Evolutionary conservation across 2,113 vertebrate genomes (phyloP).

Genomic region (Ivindomyrus marchei): DNA sequence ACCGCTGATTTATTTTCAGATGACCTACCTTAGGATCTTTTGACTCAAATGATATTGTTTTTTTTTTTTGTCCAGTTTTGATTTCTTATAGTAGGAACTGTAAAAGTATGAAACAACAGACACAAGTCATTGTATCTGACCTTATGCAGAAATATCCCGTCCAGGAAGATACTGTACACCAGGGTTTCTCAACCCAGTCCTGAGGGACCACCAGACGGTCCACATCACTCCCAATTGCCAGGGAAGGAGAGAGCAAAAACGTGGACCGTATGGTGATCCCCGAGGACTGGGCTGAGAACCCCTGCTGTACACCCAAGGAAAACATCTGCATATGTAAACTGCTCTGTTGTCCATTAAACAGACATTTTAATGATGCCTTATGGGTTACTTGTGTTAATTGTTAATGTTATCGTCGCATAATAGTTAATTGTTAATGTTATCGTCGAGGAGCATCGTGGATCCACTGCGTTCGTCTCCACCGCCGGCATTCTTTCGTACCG

Average conservation of each 20-base stretch:
- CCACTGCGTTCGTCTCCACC: neutral
- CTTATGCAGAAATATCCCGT: neutral
- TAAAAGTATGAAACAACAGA: neutral
- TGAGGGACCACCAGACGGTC: too few species aligned
- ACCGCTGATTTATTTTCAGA: neutral
- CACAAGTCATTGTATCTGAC: neutral
- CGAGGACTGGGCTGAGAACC: too few species aligned
- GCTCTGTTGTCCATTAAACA: neutral
- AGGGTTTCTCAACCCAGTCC: too few species aligned
- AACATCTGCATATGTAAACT: neutral
- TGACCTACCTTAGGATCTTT: neutral
- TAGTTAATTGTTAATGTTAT: neutral
- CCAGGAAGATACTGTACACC: neutral
- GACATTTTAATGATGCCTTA: neutral
- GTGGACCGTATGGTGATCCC: too few species aligned
- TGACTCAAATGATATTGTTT: neutral
- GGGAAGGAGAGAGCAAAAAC: too few species aligned
- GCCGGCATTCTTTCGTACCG: neutral
- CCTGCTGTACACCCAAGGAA: neutral
- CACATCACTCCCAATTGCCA: too few species aligned
- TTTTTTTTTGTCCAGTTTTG: neutral
- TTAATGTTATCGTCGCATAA: neutral
- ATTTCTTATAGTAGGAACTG: neutral
- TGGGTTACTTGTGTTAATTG: neutral
- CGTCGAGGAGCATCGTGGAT: neutral